phyloP scores from a whole-genome alignment of 2,797 vertebrate genomes.

The Poecilia gillii region DNA sequence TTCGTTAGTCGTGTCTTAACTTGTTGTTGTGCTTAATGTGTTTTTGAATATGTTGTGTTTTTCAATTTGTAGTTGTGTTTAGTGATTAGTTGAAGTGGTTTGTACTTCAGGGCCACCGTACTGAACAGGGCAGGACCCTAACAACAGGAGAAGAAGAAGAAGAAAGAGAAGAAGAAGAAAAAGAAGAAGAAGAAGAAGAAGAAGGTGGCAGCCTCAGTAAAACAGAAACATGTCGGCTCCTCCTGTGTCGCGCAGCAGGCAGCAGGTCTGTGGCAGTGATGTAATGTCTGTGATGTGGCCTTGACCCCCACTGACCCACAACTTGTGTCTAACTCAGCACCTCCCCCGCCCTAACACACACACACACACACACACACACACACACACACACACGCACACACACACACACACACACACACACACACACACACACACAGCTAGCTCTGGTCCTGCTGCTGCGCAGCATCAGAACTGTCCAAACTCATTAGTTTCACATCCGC shows the following conservation, averaged over 20 bases:
- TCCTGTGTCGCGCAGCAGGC: slow-evolving; percentile 30
- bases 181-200: background rate
- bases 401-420: slow-evolving; percentile 10
- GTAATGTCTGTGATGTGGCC: slow-evolving; percentile 67
- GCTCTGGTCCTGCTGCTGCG: slow-evolving; percentile 52
- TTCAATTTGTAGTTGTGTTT: too few relatives aligned
- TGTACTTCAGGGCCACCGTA: too few relatives aligned
- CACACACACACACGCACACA: too few relatives aligned
- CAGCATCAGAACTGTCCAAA: slow-evolving; percentile 69
- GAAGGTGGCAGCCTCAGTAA: background rate
- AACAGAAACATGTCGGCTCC: slow-evolving; percentile 13
- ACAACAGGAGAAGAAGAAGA: background rate
- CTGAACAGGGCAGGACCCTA: too few relatives aligned
- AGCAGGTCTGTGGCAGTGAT: slow-evolving; percentile 46
- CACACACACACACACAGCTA: slow-evolving; percentile 1
- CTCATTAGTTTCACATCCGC: slow-evolving; percentile 71
- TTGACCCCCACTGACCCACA: slow-evolving; percentile 57
- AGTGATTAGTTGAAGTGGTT: too few relatives aligned
- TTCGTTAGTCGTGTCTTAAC: too few relatives aligned
- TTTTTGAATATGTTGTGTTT: too few relatives aligned
- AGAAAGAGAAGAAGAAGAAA: background rate
- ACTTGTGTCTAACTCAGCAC: slow-evolving; percentile 43
- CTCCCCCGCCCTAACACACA: background rate
- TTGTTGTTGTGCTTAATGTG: too few relatives aligned
- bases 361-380: too few relatives aligned